Evolutionary conservation across 2,888 invertebrate species (phyloP).

Genomic region (Physocephala rufipes): DNA sequence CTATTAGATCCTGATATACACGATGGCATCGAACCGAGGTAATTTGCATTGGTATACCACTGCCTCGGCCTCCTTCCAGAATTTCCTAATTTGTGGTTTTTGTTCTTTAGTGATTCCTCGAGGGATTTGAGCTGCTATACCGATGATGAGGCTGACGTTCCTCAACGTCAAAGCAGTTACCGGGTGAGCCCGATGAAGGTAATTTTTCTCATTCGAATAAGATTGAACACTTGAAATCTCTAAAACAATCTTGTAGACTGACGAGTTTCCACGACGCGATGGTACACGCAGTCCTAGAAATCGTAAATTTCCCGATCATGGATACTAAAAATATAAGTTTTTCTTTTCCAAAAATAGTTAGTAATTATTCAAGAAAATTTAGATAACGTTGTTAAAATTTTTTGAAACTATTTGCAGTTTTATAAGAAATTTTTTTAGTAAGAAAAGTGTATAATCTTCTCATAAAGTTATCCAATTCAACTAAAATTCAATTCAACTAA

Average conservation of each 20-base stretch:
- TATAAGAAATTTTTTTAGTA: not conserved
- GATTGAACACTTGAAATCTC: not conserved
- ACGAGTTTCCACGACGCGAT: slow-evolving; percentile 62
- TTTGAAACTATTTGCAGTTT: slow-evolving; percentile 1
- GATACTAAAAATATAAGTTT: slow-evolving; percentile 39
- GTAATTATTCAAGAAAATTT: not conserved
- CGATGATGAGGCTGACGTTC: slow-evolving; percentile 57
- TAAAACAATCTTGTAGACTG: slow-evolving; percentile 47
- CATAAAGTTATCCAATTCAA: no score
- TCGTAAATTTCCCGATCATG: slow-evolving; percentile 59
- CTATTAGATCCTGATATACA: slow-evolving; percentile 65
- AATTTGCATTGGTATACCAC: slow-evolving; percentile 14
- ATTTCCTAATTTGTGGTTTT: not conserved
- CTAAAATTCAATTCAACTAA: no score
- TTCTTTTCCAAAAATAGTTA: slow-evolving; percentile 6
- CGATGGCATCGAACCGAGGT: slow-evolving; percentile 63
- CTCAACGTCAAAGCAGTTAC: slow-evolving; percentile 45
- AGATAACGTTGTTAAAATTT: not conserved
- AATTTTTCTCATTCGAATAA: slow-evolving; percentile 35
- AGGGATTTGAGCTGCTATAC: slow-evolving; percentile 68
- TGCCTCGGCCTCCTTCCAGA: not conserved
- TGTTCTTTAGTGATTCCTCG: slow-evolving; percentile 68
- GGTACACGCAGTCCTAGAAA: slow-evolving; percentile 55
- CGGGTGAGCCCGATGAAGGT: slow-evolving; percentile 51
- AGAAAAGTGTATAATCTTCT: no score